Base-by-base conservation (phyloP, 2,888 invertebrate species). In the Abscondita cerata region DNA sequence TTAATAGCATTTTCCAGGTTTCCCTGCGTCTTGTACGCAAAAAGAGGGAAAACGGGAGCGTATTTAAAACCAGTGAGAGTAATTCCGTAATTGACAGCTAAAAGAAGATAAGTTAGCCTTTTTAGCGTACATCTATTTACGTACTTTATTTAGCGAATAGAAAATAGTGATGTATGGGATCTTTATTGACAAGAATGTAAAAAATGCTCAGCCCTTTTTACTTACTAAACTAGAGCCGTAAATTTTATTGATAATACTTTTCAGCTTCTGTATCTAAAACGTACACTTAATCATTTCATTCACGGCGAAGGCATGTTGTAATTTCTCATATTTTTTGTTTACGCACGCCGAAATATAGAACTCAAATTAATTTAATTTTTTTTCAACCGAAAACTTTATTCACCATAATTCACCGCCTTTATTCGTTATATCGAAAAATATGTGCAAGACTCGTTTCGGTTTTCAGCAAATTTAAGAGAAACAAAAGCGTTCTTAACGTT, bases 1-100 rank as follows among this genome's bases (percentile, higher is more conserved):
- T 25, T 25, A 25, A 25, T 25, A 25, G 25, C 25, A 25, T 25
- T 25, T 25, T 25, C 25, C 25, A 25, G 25, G 25, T 25, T 6
- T 25, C 25, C 25, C 25, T 6, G 25, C 25, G 25, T 25, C 25
- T 25, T 51, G 40, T 54, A 6, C 25, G 25, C 25, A 25, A 25
- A 25, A 25, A 25, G 25, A 36, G 44, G 50, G 51, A 61, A 53
- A 60, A 59, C 25, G 6, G 25, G 6, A 25, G 6, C 25, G 59
- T 46, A 46, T 58, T 59, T 59, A 52, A 52, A 52, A 52, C 52
- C 46, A 51, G 54, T 52, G 52, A 63, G 48, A 57, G 57, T 61
- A 60, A 63, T 63, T 55, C 48, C 46, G 56, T 66, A 66, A 66
- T 66, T 66, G 66, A 66, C 66, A 66, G 66, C 38, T 48, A 55